Conservation (phyloP, 2,113 vertebrate genomes). For the Misgurnus mizolepis region DNA sequence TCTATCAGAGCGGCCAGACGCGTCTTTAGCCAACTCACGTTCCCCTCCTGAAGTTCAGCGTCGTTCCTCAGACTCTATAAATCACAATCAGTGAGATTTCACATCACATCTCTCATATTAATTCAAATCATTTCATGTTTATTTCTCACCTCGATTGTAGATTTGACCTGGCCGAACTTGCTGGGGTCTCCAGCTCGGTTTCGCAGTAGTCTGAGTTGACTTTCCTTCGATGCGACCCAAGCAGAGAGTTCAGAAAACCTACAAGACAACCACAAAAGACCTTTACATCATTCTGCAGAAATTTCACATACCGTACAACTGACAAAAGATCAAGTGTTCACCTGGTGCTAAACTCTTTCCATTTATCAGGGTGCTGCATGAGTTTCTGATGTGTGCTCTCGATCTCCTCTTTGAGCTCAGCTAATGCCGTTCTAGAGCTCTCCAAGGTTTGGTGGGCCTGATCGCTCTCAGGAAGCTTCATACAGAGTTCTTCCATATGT, state of each 20-base stretch:
- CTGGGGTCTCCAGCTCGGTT: slow-evolving; percentile 72
- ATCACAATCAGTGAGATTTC: not conserved
- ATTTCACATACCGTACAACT: not conserved
- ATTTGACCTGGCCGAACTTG: slow-evolving; percentile 81
- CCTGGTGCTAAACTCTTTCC: slow-evolving; percentile 88
- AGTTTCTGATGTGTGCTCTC: slow-evolving; percentile 78
- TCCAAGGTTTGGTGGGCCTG: slow-evolving; percentile 74
- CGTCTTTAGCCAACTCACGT: slow-evolving; percentile 86
- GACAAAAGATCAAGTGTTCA: slow-evolving; percentile 44
- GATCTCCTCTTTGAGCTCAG: slow-evolving; percentile 82
- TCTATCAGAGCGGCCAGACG: slow-evolving; percentile 80
- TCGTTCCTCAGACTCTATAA: slow-evolving; percentile 83
- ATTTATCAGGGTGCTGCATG: slow-evolving; percentile 84
- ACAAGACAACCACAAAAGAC: slow-evolving; percentile 41
- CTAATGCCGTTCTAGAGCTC: slow-evolving; percentile 71
- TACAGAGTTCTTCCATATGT: slow-evolving; percentile 89
- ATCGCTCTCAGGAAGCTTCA: slow-evolving; percentile 85
- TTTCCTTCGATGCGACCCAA: slow-evolving; percentile 85
- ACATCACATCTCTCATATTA: not conserved
- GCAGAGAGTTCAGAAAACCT: slow-evolving; percentile 86
- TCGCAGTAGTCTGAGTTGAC: slow-evolving; percentile 81
- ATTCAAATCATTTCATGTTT: not conserved
- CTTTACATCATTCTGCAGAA: not conserved
- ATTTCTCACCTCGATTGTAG: slow-evolving; percentile 75
- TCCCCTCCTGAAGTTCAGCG: slow-evolving; percentile 82